Conservation (phyloP, 2,888 invertebrate genomes). For the Clistopyga incitator region DNA sequence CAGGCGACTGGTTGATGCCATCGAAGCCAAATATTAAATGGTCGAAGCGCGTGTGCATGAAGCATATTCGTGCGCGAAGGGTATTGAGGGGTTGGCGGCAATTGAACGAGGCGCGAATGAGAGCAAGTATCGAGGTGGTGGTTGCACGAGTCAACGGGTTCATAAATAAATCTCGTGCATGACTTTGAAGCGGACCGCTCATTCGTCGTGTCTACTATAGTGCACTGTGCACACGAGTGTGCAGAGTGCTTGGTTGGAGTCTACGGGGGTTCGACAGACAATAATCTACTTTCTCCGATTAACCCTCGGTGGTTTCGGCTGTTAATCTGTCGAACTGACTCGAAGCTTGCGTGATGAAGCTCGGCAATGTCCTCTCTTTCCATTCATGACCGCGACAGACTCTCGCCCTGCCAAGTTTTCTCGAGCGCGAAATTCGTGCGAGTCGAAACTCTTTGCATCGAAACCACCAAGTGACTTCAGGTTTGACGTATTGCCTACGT, state of each 20-base stretch:
- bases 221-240: background rate
- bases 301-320: slow-evolving; percentile 46
- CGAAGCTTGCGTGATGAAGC: slow-evolving; percentile 51
- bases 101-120: slow-evolving; percentile 38
- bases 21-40: slow-evolving; percentile 40
- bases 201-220: background rate
- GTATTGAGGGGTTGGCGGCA: background rate
- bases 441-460: slow-evolving; percentile 7
- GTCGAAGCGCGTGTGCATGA: slow-evolving; percentile 9
- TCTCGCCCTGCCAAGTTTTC: slow-evolving; percentile 52
- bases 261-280: slow-evolving; percentile 54
- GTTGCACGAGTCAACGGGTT: slow-evolving; percentile 40
- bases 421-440: slow-evolving; percentile 63
- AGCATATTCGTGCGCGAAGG: background rate
- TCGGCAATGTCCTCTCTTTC: slow-evolving; percentile 5
- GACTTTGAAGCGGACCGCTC: background rate
- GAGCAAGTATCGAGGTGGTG: slow-evolving; percentile 34
- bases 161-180: slow-evolving; percentile 59
- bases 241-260: slow-evolving; percentile 1
- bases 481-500: slow-evolving; percentile 16
- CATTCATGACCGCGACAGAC: slow-evolving; percentile 40
- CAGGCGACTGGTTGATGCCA: slow-evolving; percentile 16
- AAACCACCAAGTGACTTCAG: background rate
- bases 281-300: slow-evolving; percentile 65
- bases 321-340: slow-evolving; percentile 52